A percentile compares a stretch with the other conserved stretches of the same genome.
Conservation (phyloP, 2,797 vertebrate genomes). For the Holocentrus rufus region DNA sequence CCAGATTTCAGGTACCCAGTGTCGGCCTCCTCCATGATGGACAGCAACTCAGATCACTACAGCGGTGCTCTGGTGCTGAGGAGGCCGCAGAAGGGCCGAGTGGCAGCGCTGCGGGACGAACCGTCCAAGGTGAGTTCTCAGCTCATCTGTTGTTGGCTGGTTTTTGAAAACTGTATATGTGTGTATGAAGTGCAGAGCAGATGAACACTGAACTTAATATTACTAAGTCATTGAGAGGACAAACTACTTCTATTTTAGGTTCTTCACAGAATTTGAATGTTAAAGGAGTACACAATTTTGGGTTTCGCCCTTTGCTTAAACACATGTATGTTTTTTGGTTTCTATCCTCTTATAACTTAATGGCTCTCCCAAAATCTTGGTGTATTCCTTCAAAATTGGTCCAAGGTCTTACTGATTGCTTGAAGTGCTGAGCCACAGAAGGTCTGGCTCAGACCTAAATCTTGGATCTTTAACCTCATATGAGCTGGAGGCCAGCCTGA, state of each 20-base stretch:
- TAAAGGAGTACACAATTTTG: neutral
- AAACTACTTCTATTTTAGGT: neutral
- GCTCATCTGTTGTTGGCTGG: neutral
- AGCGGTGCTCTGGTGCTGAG: constrained; percentile 87
- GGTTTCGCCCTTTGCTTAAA: too few relatives aligned
- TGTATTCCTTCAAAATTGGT: too few relatives aligned
- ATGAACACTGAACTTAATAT: neutral
- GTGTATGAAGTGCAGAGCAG: neutral
- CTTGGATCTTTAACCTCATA: too few relatives aligned
- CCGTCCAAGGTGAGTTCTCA: constrained; percentile 88
- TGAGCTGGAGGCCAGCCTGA: too few relatives aligned
- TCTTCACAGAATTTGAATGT: neutral
- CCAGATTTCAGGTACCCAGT: constrained; percentile 94
- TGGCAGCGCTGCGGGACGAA: constrained; percentile 91
- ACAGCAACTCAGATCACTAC: constrained; percentile 87
- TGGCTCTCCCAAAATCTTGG: too few relatives aligned
- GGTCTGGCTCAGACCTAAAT: too few relatives aligned
- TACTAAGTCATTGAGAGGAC: neutral
- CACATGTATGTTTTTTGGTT: too few relatives aligned
- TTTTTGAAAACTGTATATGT: neutral
- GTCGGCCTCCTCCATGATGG: constrained; percentile 85
- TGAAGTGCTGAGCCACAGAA: too few relatives aligned
- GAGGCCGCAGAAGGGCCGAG: constrained; percentile 92
- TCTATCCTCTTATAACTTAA: too few relatives aligned
- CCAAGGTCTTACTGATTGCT: too few relatives aligned